Evolutionary conservation across 1,140 invertebrate species (phyloP).

Genomic region (Melitaea cinxia): DNA sequence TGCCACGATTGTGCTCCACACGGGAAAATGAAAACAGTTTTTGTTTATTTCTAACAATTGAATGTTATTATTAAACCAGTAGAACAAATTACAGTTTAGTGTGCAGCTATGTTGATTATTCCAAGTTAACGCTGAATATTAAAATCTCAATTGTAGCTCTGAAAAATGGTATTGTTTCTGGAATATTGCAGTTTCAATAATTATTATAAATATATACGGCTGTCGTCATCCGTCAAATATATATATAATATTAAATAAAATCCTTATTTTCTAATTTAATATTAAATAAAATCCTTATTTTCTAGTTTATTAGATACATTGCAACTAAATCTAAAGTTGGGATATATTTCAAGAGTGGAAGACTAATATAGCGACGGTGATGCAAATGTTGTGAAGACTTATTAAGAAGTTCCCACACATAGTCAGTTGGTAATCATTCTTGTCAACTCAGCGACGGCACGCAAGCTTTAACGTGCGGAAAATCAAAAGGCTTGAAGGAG

Average conservation of each 20-base stretch:
- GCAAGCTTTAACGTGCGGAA: conserved; percentile 42
- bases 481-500: conserved; percentile 44
- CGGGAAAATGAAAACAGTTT: conserved; percentile 34
- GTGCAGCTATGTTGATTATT: neutral
- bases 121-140: too few species aligned
- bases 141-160: neutral
- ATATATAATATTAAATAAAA: too few species aligned
- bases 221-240: too few species aligned
- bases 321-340: conserved; percentile 38
- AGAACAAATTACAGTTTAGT: conserved; percentile 1
- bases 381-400: conserved; percentile 73
- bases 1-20: conserved; percentile 45
- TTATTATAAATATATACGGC: too few species aligned
- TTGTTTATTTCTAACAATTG: conserved; percentile 31
- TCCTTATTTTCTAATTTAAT: too few species aligned
- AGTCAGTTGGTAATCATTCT: conserved; percentile 65
- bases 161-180: too few species aligned
- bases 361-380: conserved; percentile 49
- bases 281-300: too few species aligned
- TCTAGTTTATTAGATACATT: neutral
- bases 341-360: conserved; percentile 56
- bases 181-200: too few species aligned
- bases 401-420: conserved; percentile 72
- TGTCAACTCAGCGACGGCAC: conserved; percentile 58
- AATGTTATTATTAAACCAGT: conserved; percentile 17